A percentile compares a stretch with the other conserved stretches of the same genome.
These are phyloP conservation scores for Drosophila histrio DNA, from an alignment of 2,888 invertebrate genomes.

Conservation along the genomic window DNA sequence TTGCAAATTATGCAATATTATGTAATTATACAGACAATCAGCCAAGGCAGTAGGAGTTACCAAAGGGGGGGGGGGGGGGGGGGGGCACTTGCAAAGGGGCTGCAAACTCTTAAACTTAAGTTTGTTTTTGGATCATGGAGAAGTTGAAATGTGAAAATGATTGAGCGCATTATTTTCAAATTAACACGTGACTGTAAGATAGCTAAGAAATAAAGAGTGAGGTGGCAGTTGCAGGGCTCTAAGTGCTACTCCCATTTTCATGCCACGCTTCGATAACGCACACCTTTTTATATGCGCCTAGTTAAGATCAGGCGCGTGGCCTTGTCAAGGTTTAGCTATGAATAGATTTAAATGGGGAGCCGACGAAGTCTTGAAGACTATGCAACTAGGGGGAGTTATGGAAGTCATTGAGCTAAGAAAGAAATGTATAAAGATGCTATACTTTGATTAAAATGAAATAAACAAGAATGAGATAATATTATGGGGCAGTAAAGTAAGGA, in stretches of 20 bases:
- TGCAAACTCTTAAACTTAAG: slow-evolving; percentile 21
- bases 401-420: not conserved
- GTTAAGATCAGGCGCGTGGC: slow-evolving; percentile 48
- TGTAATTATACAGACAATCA: slow-evolving; percentile 78
- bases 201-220: slow-evolving; percentile 14
- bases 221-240: not conserved
- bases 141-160: slow-evolving; percentile 74
- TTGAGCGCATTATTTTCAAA: slow-evolving; percentile 81
- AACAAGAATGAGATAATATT: too few species aligned
- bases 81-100: not conserved
- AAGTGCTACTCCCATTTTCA: slow-evolving; percentile 27
- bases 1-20: slow-evolving; percentile 80
- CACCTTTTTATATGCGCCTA: slow-evolving; percentile 37
- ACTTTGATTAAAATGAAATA: too few species aligned
- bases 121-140: slow-evolving; percentile 33
- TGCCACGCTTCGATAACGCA: slow-evolving; percentile 42
- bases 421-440: too few species aligned
- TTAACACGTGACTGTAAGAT: slow-evolving; percentile 72
- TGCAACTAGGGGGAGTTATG: not conserved
- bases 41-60: slow-evolving; percentile 27
- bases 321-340: slow-evolving; percentile 42
- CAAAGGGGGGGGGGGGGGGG: not conserved
- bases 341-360: not conserved
- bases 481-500: too few species aligned
- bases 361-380: not conserved